Percentiles rank a stretch among this genome's conserved stretches.
These are phyloP conservation scores for Clusia tigrina DNA, from an alignment of 2,888 invertebrate genomes.

Conservation along the genomic window DNA sequence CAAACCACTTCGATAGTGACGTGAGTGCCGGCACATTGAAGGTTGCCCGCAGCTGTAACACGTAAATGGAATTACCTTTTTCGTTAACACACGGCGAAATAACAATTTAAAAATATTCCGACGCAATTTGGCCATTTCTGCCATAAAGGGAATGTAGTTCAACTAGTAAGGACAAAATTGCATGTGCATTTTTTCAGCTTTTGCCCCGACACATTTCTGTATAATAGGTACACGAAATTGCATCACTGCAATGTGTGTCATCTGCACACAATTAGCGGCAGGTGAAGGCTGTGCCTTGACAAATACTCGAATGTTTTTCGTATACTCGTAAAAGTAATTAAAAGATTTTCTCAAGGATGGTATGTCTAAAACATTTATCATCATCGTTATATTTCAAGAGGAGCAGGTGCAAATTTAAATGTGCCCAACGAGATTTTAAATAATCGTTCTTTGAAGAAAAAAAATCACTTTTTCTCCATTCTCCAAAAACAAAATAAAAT, in stretches of 20 bases:
- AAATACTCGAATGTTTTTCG: too few relatives aligned
- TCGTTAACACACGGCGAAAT: neutral
- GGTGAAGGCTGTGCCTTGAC: neutral
- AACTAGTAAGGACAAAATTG: neutral
- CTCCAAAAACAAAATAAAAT: too few relatives aligned
- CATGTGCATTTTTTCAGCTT: too few relatives aligned
- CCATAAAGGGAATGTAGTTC: neutral
- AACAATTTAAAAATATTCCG: neutral
- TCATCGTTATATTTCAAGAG: too few relatives aligned
- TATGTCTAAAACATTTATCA: too few relatives aligned
- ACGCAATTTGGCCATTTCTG: neutral
- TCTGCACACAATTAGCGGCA: neutral
- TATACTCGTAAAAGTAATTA: too few relatives aligned
- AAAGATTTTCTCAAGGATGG: too few relatives aligned
- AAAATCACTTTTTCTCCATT: too few relatives aligned
- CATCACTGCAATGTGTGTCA: too few relatives aligned
- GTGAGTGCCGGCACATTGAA: neutral
- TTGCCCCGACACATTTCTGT: neutral
- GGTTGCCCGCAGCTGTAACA: neutral
- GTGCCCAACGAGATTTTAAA: too few relatives aligned
- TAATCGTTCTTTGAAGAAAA: too few relatives aligned
- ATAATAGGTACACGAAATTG: neutral
- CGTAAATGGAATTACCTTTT: neutral
- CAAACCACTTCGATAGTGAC: neutral
- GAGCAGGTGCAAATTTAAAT: neutral